Base-by-base conservation (phyloP, 2,888 invertebrate genomes). In the Thelaira solivaga region DNA sequence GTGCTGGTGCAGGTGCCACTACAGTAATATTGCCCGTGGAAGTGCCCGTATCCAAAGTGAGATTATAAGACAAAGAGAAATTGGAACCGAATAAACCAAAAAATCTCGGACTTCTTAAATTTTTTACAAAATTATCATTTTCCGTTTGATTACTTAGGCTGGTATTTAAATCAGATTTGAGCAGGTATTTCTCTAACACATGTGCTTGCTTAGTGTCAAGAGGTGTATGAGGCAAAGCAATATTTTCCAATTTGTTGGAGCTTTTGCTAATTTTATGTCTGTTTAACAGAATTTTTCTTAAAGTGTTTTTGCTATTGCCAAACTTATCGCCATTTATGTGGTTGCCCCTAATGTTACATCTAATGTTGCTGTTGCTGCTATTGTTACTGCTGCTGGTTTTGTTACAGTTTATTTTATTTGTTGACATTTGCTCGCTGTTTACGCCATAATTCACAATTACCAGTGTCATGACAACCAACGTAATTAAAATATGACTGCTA, bases 391-490 rank as follows among this genome's bases (percentile, higher is more conserved):
- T 47, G 10, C 26, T 31, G 41, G 2, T 57, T 26, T 34, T 39
- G 34, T 49, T 57, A 36, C 22, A 43, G 8, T 20, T 22, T n/a
- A n/a, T n/a, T 34, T 20, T 55, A 47, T 45, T 59, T 18, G 47
- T 55, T 62, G 67, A 67, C 71, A 64, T 72, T 59, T 71, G 67
- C 39, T 51, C 80, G 47, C 69, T 67, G 43, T 62, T 71, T 45
- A 71, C 74, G 45, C 74, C 82, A 85, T 86, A 84, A 86, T 82
- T 85, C 80, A 86, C 85, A 85, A 85, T 85, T 86, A 85, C 84
- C 81, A 86, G 57, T 45, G 74, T 81, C 83, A 84, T 82, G 85
- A 83, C 85, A 78, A 71, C 74, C 39, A 85, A 83, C 84, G 83
- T 84, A 86, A 86, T 86, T 86, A 85, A 85, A 86, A 85, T 84